These are phyloP conservation scores for Pelecanoides urinatrix DNA, from an alignment of 2,113 vertebrate genomes.

Conservation along the genomic window DNA sequence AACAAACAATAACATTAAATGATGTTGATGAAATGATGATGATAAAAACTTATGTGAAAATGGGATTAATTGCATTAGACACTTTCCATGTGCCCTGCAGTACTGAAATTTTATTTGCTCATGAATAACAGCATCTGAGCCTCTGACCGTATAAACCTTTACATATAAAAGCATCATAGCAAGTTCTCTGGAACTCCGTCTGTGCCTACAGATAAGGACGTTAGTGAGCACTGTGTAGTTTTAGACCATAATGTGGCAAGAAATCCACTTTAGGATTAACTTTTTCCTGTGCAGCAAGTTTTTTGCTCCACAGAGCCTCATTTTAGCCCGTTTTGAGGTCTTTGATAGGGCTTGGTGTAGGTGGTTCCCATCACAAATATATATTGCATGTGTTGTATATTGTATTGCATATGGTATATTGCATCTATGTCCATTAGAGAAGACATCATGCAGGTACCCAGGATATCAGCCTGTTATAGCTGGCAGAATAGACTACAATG, in stretches of 20 bases:
- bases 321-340: neutral
- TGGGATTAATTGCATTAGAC: neutral
- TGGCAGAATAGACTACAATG: neutral
- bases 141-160: neutral
- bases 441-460: neutral
- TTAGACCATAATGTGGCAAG: neutral
- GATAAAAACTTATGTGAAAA: neutral
- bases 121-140: conserved; percentile 22
- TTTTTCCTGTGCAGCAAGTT: neutral
- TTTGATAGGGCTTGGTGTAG: neutral
- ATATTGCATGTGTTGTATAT: neutral
- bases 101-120: conserved; percentile 18
- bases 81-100: neutral
- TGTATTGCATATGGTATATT: neutral
- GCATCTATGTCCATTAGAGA: neutral
- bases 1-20: neutral
- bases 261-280: conserved; percentile 6
- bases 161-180: neutral
- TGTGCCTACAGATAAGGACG: conserved; percentile 32
- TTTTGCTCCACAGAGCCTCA: neutral
- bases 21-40: neutral
- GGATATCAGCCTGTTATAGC: neutral
- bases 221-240: neutral
- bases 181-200: conserved; percentile 1
- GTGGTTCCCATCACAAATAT: neutral